These are phyloP conservation scores for Ameiurus melas DNA, from an alignment of 2,113 vertebrate species.

Conservation along the genomic window DNA sequence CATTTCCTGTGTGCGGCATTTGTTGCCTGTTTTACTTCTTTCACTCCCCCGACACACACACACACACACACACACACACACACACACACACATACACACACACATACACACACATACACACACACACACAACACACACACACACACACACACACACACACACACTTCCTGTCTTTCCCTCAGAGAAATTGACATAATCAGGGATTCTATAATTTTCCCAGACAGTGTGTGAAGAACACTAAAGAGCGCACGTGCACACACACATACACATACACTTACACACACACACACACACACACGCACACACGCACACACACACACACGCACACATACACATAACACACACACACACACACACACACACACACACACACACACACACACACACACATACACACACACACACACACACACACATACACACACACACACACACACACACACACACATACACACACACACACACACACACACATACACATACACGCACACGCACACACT, in stretches of 20 bases:
- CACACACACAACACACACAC: background rate
- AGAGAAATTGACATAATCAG: conserved; percentile 22
- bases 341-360: too few species aligned
- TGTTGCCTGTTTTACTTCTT: conserved; percentile 1
- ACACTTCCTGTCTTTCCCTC: conserved; percentile 30
- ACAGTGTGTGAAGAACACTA: conserved; percentile 28
- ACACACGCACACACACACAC: too few species aligned
- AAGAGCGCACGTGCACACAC: background rate
- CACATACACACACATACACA: conserved; percentile 23
- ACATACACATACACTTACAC: too few species aligned
- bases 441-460: conserved; percentile 1
- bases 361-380: conserved; percentile 11
- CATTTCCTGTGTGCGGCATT: conserved; percentile 21
- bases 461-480: background rate
- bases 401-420: too few species aligned
- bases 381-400: too few species aligned
- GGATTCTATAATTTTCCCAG: conserved; percentile 35
- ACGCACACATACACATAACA: conserved; percentile 30
- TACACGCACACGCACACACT: background rate
- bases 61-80: background rate
- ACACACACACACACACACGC: conserved; percentile 10
- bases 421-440: conserved; percentile 46
- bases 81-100: background rate
- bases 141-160: background rate
- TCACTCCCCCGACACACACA: background rate